Evolutionary conservation across 2,113 vertebrate species (phyloP).

Genomic region (Ascaphus truei): DNA sequence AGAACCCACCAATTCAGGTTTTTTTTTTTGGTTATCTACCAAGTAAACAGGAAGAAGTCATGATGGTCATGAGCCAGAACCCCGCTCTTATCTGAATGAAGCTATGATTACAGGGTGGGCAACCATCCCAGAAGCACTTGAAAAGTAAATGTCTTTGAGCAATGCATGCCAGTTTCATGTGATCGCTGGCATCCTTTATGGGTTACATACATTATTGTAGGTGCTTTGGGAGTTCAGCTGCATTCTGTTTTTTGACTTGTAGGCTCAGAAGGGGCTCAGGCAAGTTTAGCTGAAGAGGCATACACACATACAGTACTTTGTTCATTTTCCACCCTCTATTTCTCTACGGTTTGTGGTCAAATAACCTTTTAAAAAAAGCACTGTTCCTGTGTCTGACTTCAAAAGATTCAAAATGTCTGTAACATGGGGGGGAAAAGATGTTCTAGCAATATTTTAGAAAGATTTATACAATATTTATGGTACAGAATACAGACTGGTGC

Average conservation of each 20-base stretch:
- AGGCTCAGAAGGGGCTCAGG: too few species aligned
- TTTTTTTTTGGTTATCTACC: slow-evolving; percentile 6
- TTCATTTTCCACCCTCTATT: too few species aligned
- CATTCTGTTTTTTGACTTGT: too few species aligned
- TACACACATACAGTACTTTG: too few species aligned
- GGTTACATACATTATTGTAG: neutral
- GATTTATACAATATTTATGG: neutral
- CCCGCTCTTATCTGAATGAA: neutral
- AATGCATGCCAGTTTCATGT: neutral
- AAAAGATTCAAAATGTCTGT: too few species aligned
- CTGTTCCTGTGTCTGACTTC: too few species aligned
- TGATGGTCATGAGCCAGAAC: neutral
- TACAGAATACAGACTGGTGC: too few species aligned
- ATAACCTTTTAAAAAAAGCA: too few species aligned
- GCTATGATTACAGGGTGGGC: slow-evolving; percentile 13
- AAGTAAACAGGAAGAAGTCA: slow-evolving; percentile 10
- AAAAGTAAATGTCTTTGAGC: neutral
- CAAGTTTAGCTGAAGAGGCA: too few species aligned
- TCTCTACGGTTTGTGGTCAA: too few species aligned
- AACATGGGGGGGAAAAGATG: too few species aligned
- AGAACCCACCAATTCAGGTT: neutral
- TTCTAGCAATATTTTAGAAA: neutral
- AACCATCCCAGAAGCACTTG: slow-evolving; percentile 10
- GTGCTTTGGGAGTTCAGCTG: too few species aligned
- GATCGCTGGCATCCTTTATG: slow-evolving; percentile 4